phyloP scores from a whole-genome alignment of 1,140 invertebrate species.

The Phymastichus coffea region DNA sequence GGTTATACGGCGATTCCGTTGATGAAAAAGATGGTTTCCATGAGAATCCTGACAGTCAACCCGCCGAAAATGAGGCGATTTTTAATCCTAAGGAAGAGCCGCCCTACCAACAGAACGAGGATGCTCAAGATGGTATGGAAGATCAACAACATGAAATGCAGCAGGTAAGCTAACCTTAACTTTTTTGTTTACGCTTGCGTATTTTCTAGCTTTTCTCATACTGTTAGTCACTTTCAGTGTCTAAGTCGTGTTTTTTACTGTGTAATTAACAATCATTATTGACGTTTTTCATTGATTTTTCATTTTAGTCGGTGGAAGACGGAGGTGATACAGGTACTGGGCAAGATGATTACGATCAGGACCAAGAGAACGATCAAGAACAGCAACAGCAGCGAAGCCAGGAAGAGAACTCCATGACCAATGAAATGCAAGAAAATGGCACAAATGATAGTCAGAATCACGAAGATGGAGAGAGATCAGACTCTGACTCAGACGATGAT shows the following conservation, averaged over 20 bases:
- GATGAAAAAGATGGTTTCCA: slow-evolving; percentile 44
- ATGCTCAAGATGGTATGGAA: slow-evolving; percentile 18
- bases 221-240: neutral
- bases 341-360: slow-evolving; percentile 29
- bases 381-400: slow-evolving; percentile 38
- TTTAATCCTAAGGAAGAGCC: slow-evolving; percentile 42
- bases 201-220: slow-evolving; percentile 3
- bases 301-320: slow-evolving; percentile 5
- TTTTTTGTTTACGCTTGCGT: slow-evolving; percentile 14
- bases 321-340: neutral
- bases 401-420: slow-evolving; percentile 46
- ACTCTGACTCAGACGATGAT: slow-evolving; percentile 72
- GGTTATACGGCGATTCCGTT: slow-evolving; percentile 69
- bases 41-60: slow-evolving; percentile 38
- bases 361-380: slow-evolving; percentile 23
- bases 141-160: slow-evolving; percentile 13
- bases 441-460: slow-evolving; percentile 61
- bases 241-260: too few species aligned
- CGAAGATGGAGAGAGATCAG: slow-evolving; percentile 71
- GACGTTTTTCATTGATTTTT: too few species aligned
- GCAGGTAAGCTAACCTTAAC: slow-evolving; percentile 28
- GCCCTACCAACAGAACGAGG: slow-evolving; percentile 35
- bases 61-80: slow-evolving; percentile 38
- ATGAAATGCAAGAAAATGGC: slow-evolving; percentile 59
- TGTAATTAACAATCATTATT: too few species aligned